These are phyloP conservation scores for Rhinopithecus roxellana DNA, from an alignment of 2,113 vertebrate genomes.

Conservation along the genomic window DNA sequence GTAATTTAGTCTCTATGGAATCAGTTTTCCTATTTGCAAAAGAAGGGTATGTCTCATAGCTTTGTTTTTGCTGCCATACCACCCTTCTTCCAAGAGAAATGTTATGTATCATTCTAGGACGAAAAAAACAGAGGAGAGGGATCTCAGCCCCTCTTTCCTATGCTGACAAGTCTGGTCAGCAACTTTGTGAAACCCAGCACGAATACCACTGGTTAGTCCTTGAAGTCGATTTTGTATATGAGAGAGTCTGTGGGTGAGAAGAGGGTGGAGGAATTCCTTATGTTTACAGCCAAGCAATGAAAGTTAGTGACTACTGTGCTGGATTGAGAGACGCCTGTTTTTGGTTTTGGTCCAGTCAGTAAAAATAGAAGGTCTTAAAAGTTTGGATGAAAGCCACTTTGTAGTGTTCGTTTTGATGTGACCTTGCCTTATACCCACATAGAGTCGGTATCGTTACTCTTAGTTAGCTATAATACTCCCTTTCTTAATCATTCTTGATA, in stretches of 20 bases:
- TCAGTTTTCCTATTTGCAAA: background rate
- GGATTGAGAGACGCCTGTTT: constrained; percentile 39
- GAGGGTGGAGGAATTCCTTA: background rate
- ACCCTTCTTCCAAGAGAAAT: background rate
- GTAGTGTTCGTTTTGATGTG: constrained; percentile 10
- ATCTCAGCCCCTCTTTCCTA: background rate
- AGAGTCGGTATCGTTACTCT: background rate
- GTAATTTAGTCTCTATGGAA: background rate
- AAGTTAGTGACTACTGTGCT: background rate
- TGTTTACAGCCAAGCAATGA: background rate
- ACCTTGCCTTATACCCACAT: background rate
- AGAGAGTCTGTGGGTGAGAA: background rate
- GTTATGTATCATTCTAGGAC: background rate
- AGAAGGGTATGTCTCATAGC: background rate
- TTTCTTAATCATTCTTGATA: background rate
- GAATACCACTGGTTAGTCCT: background rate
- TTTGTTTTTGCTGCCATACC: background rate
- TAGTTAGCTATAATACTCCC: background rate
- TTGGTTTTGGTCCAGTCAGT: constrained; percentile 57
- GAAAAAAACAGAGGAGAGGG: background rate
- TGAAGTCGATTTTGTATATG: background rate
- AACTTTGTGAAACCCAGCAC: background rate
- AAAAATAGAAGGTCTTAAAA: constrained; percentile 60
- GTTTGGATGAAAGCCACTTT: constrained; percentile 50
- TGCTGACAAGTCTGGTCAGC: background rate